Conservation (phyloP, 2,888 invertebrate genomes). For the Andrena praecox region DNA sequence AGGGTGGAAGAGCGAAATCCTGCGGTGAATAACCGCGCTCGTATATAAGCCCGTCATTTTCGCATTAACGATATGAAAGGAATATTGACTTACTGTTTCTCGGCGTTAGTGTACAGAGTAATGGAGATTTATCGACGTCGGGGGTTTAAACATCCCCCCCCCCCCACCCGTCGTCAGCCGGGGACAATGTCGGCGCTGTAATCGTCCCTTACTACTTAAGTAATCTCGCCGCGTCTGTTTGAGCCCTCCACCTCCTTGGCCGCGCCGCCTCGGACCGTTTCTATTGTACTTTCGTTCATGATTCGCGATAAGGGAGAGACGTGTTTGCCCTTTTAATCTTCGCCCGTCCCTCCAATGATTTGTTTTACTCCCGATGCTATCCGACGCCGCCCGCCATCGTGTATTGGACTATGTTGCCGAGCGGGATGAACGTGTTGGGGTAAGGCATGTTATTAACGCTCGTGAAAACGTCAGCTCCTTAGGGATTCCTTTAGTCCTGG, state of each 20-base stretch:
- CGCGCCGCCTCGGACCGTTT: background rate
- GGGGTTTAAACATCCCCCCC: slow-evolving; percentile 29
- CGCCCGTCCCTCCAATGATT: background rate
- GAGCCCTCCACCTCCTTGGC: background rate
- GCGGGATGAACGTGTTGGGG: background rate
- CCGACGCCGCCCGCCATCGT: background rate
- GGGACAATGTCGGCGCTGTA: slow-evolving; percentile 22
- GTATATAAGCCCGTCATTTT: slow-evolving; percentile 67
- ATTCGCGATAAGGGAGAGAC: background rate
- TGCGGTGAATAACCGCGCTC: slow-evolving; percentile 61
- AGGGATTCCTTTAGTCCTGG: background rate
- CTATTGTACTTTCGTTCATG: background rate
- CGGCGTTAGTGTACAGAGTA: slow-evolving; percentile 46
- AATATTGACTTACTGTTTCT: slow-evolving; percentile 71
- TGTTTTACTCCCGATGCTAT: background rate
- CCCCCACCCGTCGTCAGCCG: slow-evolving; percentile 9
- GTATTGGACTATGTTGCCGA: background rate
- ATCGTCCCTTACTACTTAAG: slow-evolving; percentile 49
- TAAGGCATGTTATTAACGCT: background rate
- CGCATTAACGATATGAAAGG: slow-evolving; percentile 72
- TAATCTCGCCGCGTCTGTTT: slow-evolving; percentile 29
- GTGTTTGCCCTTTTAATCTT: slow-evolving; percentile 4
- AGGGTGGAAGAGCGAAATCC: slow-evolving; percentile 49
- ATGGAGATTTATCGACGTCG: slow-evolving; percentile 67
- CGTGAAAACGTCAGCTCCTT: background rate